Base-by-base conservation (phyloP, 2,113 vertebrate genomes). In the Thinocorus orbignyianus region DNA sequence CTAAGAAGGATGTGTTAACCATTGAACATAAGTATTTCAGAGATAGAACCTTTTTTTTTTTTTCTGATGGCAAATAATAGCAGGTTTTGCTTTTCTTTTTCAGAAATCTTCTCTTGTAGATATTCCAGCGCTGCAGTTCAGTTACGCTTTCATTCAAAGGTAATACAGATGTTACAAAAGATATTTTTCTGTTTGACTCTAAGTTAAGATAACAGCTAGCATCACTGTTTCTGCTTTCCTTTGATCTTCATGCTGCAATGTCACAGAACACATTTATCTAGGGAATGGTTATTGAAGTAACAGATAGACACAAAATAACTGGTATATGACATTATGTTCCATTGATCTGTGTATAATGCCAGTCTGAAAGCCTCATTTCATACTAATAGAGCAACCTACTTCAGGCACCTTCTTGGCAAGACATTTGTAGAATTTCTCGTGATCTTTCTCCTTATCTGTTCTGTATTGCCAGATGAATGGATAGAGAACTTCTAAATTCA, bases 121-220 rank as follows among this genome's bases (percentile, higher is more conserved):
- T 86, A 98, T 99, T 60, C 99, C 99, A 1, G 97, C 99, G 98
- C 92, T 99, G 65, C 99, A 99, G 95, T 99, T 99, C 95, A 98
- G 98, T 92, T 99, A 97, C 20, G 96, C 98, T 52, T 99, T 99
- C 79, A 97, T 99, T 71, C 99, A 99, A 91, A 99, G 99, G 99
- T 99, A 98, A 97, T 52, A 60, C 30, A 81, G 11, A 2, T 23
- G 4, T 30, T 42, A 17, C 11, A 18, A 65, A 86, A 42, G 23
- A 8, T 20, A 13, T 41, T 69, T 26, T 64, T 24, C 17, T 74
- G 13, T 41, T 66, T 37, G 61, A 3, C 9, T 52, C 17, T 41
- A 41, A 7, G 6, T 11, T 19, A 11, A 46, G 37, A 37, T 91
- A 95, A 66, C 58, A 78, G 37, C 46, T 52, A 85, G 13, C 6